Evolutionary conservation across 2,888 invertebrate genomes (phyloP), one percentile per base, ranked within the genome.

Genomic region (Agrilus mali): DNA sequence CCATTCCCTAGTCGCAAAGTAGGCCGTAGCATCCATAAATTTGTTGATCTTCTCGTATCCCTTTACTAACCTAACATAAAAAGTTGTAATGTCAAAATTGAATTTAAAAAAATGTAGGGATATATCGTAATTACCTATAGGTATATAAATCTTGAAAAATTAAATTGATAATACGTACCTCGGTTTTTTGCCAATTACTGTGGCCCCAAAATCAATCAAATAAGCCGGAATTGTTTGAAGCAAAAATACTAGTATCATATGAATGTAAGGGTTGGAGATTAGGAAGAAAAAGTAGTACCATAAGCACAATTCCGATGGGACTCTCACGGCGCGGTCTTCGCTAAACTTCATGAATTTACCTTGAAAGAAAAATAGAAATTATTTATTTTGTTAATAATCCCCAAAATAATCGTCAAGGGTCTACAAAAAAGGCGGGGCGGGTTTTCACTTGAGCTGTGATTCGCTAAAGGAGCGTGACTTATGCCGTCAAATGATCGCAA

Each of bases 1-100:
- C 89, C 90, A 93, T 48, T 85, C 78, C 48, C 79, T 75, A 10
- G 73, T 79, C 3, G 85, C 80, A 67, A 92, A 93, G 64, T 86
- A 89, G 53, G 82, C 77, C 36, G 89, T 68, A 0, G 81, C 80
- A 40, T 77, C 73, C 53, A 82, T 75, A 41, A 87, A 75, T 53
- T 77, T 78, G 65, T 84, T 82, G 42, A 90, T 77, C 61, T 81
- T 82, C 45, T 73, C 71, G 65, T 88, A 89, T 1, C 83, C 71
- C 53, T 78, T 77, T 14, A 87, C 68, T 70, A 86, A 76, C 55
- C 89, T 89, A 6, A 4, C 10, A 27, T 10, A 10, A 7, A 27
- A 27, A 10, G n/a, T n/a, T n/a, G n/a, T n/a, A n/a, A n/a, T n/a
- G n/a, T n/a, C n/a, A n/a, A 27, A 27, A 27, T 10, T 5, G 5